Conservation (phyloP, 2,113 vertebrate species). For the Hemicordylus capensis region DNA sequence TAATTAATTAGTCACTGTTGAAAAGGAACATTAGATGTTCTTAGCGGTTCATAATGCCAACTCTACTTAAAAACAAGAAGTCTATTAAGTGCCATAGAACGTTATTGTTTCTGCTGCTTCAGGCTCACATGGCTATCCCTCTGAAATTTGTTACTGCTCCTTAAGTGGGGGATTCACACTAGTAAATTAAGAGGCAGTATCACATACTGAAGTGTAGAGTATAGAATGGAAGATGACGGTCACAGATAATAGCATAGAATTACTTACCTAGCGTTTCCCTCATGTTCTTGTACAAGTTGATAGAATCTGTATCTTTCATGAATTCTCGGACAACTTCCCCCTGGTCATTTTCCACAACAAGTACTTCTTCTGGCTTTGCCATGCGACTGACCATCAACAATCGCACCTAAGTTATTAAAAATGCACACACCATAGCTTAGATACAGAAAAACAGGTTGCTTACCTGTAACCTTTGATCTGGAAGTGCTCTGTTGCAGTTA, state of each 20-base stretch:
- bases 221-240: background rate
- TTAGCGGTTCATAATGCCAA: background rate
- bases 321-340: slow-evolving; percentile 98
- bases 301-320: slow-evolving; percentile 99
- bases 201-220: background rate
- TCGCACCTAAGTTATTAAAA: slow-evolving; percentile 82
- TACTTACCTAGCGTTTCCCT: slow-evolving; percentile 94
- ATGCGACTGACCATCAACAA: slow-evolving; percentile 98
- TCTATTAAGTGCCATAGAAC: background rate
- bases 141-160: background rate
- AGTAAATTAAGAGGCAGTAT: background rate
- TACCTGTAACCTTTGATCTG: no score
- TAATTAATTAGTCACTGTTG: background rate
- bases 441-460: no score
- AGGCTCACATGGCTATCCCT: no score
- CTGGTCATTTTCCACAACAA: slow-evolving; percentile 99
- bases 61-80: background rate
- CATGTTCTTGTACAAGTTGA: slow-evolving; percentile 99
- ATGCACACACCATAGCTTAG: no score
- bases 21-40: background rate
- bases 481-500: no score
- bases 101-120: no score
- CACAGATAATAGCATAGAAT: background rate
- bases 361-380: slow-evolving; percentile 98
- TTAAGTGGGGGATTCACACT: background rate